phyloP scores from a whole-genome alignment of 1,140 invertebrate genomes.

The Plectrocnemia conspersa region DNA sequence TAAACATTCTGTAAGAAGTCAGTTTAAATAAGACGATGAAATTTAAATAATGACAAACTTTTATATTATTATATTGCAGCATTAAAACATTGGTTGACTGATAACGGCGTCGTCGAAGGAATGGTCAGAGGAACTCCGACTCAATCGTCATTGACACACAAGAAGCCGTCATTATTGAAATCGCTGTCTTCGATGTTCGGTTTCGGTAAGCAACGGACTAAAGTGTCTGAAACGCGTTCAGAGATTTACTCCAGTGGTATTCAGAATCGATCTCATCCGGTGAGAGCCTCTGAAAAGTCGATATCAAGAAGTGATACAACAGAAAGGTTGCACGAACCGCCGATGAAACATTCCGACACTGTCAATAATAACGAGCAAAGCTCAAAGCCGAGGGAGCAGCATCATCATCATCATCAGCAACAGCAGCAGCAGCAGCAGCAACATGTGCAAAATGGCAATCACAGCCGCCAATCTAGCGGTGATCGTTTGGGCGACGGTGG shows the following conservation, averaged over 20 bases:
- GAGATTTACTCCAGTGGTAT: conserved; percentile 45
- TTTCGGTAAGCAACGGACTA: conserved; percentile 67
- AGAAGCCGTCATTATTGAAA: conserved; percentile 47
- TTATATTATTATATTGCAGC: too few relatives aligned
- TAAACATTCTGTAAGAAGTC: not conserved
- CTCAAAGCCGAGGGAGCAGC: conserved; percentile 18
- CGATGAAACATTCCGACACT: conserved; percentile 25
- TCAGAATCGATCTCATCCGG: conserved; percentile 48
- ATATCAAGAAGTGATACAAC: conserved; percentile 40
- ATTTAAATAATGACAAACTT: not conserved
- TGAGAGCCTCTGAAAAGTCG: conserved; percentile 47
- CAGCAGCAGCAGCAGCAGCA: conserved; percentile 35
- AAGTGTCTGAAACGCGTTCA: conserved; percentile 42
- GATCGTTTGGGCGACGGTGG: conserved; percentile 28
- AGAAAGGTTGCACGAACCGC: conserved; percentile 38
- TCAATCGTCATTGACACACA: conserved; percentile 49
- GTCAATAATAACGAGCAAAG: conserved; percentile 36
- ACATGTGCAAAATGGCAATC: conserved; percentile 42
- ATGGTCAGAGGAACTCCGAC: conserved; percentile 49
- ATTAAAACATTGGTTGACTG: conserved; percentile 51
- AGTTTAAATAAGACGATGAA: too few relatives aligned
- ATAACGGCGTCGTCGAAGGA: conserved; percentile 44
- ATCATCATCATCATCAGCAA: conserved; percentile 31
- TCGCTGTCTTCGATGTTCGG: conserved; percentile 49
- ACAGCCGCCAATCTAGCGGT: conserved; percentile 41